These are phyloP conservation scores for Stenodera caucasica DNA, from an alignment of 2,888 invertebrate genomes.

Conservation along the genomic window DNA sequence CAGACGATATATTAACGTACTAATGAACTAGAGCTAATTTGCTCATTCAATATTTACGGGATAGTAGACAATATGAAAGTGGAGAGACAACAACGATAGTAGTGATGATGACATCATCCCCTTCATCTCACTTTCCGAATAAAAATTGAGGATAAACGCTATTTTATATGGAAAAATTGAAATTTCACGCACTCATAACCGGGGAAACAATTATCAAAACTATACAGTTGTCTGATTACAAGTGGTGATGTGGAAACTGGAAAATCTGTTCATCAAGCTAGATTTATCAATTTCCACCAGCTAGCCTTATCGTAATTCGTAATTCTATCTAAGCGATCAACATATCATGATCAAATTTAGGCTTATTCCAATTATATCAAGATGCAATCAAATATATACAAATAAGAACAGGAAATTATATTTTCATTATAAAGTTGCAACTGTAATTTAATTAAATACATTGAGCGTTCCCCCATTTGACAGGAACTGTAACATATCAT, in stretches of 20 bases:
- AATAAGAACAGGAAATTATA: too few relatives aligned
- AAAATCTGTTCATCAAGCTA: background rate
- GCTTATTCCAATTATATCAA: too few relatives aligned
- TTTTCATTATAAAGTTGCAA: background rate
- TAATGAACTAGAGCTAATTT: slow-evolving; percentile 12
- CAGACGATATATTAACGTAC: slow-evolving; percentile 9
- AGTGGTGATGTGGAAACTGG: background rate
- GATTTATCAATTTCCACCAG: background rate
- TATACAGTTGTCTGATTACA: background rate
- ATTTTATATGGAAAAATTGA: too few relatives aligned
- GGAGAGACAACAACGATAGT: background rate
- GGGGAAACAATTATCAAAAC: background rate
- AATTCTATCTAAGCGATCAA: too few relatives aligned
- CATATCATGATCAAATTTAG: too few relatives aligned
- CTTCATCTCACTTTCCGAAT: background rate
- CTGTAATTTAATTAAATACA: background rate
- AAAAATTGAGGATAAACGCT: background rate
- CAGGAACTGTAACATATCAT: slow-evolving; percentile 30
- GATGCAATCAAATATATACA: too few relatives aligned
- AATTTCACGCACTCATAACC: background rate
- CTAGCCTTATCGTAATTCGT: background rate
- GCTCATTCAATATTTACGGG: slow-evolving; percentile 15
- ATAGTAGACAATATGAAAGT: background rate
- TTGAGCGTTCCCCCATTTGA: slow-evolving; percentile 19
- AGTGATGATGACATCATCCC: background rate